Percentiles rank a stretch among this genome's conserved stretches.
phyloP scores from a whole-genome alignment of 2,888 invertebrate species.

The Tillus elongatus region DNA sequence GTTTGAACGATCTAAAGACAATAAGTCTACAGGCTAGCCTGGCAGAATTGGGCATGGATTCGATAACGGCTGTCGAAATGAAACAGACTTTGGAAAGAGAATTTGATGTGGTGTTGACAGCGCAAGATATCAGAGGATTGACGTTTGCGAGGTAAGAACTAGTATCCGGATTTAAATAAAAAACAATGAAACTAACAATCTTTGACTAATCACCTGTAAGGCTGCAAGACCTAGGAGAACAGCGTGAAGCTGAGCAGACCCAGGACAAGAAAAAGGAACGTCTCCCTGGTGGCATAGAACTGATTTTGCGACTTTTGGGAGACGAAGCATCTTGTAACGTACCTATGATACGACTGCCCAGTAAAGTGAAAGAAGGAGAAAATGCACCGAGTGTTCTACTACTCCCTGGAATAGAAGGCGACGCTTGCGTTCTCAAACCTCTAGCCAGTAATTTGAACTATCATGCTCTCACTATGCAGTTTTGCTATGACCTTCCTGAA shows the following conservation, averaged over 20 bases:
- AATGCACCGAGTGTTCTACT: constrained; percentile 45
- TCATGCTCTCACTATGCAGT: constrained; percentile 48
- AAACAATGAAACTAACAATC: too few species aligned
- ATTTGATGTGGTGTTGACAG: constrained; percentile 74
- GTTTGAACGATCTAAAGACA: too few species aligned
- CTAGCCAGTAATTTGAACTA: constrained; percentile 46
- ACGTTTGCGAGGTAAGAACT: constrained; percentile 64
- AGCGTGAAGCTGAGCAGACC: too few species aligned
- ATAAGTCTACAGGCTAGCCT: constrained; percentile 62
- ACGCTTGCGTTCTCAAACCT: constrained; percentile 47
- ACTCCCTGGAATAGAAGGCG: constrained; percentile 62
- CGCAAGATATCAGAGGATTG: constrained; percentile 73
- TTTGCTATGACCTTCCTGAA: constrained; percentile 41
- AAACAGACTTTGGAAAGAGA: constrained; percentile 83
- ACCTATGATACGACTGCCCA: constrained; percentile 39
- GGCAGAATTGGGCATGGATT: constrained; percentile 89
- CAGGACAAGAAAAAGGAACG: constrained; percentile 14
- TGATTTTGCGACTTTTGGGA: constrained; percentile 53
- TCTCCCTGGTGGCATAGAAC: constrained; percentile 43
- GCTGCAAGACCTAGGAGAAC: too few species aligned
- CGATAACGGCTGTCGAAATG: too few species aligned
- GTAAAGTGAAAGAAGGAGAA: constrained; percentile 12
- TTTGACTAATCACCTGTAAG: too few species aligned
- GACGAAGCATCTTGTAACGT: constrained; percentile 49
- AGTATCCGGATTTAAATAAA: too few species aligned